Base-by-base conservation (phyloP, 2,797 vertebrate species). In the Margarornis squamiger region DNA sequence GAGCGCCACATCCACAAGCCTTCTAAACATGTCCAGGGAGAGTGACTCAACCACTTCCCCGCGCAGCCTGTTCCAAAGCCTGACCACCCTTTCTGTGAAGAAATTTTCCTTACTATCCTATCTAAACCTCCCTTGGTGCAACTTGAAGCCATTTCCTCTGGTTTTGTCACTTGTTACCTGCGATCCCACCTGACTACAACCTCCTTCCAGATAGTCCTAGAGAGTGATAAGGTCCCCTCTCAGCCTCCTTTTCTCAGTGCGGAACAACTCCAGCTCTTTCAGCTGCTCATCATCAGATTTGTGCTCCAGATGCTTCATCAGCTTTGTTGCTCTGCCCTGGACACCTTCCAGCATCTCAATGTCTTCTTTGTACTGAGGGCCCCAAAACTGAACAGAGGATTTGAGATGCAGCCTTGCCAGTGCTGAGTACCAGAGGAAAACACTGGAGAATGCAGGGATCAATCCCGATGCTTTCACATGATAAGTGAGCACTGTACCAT, bases 381-480 rank as follows among this genome's bases (percentile, higher is more conserved):
- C n/a, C 24, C 45, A 77, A 84, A 59, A 41, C 18, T 46, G 29
- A 59, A 27, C 23, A 43, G 17, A 20, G 5, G 39, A 59, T 65
- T 46, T 36, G 26, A 72, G 9, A 23, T 59, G 26, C 39, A 36
- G 8, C 14, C 51, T 65, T 39, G 23, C 6, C 0, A 1, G 5
- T 23, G 14, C 51, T 32, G 21, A 34, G 10, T 34, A 16, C 5
- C 13, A 21, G 22, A 30, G 17, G 5, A 66, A 82, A 92, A 43
- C 1, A 3, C 11, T 75, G 72, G 79, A 89, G 65, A 87, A 84
- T 57, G 55, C 30, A 7, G 26, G 77, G 43, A 58, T 58, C n/a
- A 48, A 81, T 77, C 58, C 61, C 76, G 26, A 91, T 93, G 65
- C 94, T 91, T 96, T 94, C 73, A n/a, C 92, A 93, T 93, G 92